Base-by-base conservation (phyloP, 1,140 invertebrate species). In the Bombus superbus region DNA sequence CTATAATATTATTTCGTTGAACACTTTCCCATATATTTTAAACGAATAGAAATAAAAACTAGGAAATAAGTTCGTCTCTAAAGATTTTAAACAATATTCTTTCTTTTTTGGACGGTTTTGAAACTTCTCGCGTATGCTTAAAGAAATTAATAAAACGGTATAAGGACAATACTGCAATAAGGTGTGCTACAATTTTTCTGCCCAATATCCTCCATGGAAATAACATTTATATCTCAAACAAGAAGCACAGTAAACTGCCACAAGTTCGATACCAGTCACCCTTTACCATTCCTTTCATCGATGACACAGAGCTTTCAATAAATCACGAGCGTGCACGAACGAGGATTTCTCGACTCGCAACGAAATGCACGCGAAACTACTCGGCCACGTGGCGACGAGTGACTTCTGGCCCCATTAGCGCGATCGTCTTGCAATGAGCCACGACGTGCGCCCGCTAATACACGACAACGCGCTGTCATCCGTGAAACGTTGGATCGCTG, bases 401-500 rank as follows among this genome's bases (percentile, higher is more conserved):
- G 89, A 90, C 89, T 90, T 86, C 83, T 64, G 42, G 74, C 40
- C 89, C 89, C 81, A 90, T 90, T 90, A 90, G 86, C 71, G 83
- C 62, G 79, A 89, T 86, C 88, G 87, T 83, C 76, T 88, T 75
- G 87, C 88, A 85, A 79, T 66, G 75, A 87, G 78, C 64, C 79
- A 42, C 88, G 66, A 81, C 81, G 81, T 80, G 57, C 72, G 76
- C 42, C 38, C 64, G 74, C 44, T 79, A 75, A 81, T 72, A 68
- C 72, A 76, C 83, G 86, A 72, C 82, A 53, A 74, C 72, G 69
- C 81, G 80, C 89, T 81, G 89, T 90, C 89, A 90, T 90, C 89
- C 89, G 89, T 90, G 89, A 90, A 90, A 90, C 89, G 86, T 83
- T 76, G 81, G 85, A 89, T 86, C 89, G 89, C 85, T 87, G 90